Percentiles rank a stretch among this genome's conserved stretches.
Conservation (phyloP, 1,140 invertebrate genomes). For the Melipona quadrifasciata region DNA sequence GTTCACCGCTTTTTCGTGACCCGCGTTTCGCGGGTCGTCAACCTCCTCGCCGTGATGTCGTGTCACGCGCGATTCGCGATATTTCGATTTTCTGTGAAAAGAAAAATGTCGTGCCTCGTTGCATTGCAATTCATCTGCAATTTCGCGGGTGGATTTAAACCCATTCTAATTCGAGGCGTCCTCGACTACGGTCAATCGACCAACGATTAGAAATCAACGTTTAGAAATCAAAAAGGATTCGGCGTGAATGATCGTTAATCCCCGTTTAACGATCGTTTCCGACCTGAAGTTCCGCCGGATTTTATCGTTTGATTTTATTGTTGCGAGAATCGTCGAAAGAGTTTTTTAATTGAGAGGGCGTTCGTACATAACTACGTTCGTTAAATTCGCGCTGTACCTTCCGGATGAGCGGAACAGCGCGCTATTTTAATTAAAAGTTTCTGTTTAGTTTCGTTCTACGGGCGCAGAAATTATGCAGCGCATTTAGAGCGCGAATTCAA, state of each 20-base stretch:
- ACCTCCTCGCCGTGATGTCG: no score
- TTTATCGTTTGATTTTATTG: not conserved
- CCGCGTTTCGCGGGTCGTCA: no score
- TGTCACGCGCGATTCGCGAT: no score
- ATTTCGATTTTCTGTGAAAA: no score
- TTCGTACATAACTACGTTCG: slow-evolving; percentile 40
- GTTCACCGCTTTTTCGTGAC: no score
- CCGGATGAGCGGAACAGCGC: slow-evolving; percentile 19
- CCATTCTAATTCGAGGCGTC: no score
- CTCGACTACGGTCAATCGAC: no score
- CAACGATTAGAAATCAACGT: no score
- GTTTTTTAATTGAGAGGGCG: not conserved
- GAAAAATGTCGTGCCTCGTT: no score
- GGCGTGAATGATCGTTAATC: not conserved
- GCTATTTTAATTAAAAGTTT: slow-evolving; percentile 54
- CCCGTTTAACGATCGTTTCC: not conserved
- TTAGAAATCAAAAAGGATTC: no score
- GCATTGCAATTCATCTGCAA: no score
- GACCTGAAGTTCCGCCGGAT: not conserved
- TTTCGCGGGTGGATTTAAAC: no score
- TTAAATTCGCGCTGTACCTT: slow-evolving; percentile 33
- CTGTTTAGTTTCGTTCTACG: slow-evolving; percentile 22
- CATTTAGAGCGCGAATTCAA: slow-evolving; percentile 54
- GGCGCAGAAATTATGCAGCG: slow-evolving; percentile 41
- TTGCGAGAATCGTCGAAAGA: not conserved